Evolutionary conservation across 92 coral and sea anemone genomes (phyloP).

Genomic region (Siderastrea siderea): DNA sequence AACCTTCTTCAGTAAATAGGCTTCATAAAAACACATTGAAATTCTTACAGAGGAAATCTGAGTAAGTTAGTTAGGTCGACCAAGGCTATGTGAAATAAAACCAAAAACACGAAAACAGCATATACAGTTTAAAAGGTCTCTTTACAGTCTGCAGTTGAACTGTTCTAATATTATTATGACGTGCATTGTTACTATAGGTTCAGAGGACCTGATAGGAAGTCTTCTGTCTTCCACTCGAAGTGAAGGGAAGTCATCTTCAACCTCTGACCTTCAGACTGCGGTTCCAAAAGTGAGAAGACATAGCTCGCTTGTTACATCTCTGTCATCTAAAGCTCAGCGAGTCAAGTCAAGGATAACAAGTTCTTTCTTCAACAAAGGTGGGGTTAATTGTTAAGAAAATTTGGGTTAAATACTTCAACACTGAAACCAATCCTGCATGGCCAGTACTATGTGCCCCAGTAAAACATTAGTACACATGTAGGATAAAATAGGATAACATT

Average conservation of each 20-base stretch:
- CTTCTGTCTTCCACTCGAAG: conserved; percentile 46
- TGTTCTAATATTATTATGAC: not conserved
- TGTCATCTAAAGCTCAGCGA: conserved; percentile 83
- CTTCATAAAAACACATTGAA: no score
- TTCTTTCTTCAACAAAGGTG: conserved; percentile 89
- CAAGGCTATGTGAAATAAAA: no score
- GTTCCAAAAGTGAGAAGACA: conserved; percentile 80
- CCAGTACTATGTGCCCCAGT: not conserved
- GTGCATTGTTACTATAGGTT: not conserved
- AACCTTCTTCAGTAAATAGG: no score
- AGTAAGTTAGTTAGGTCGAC: no score
- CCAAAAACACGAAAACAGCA: no score
- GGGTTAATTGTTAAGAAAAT: not conserved
- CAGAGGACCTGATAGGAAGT: conserved; percentile 7
- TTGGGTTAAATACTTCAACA: no score
- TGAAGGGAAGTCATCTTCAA: conserved; percentile 57
- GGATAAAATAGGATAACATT: no score
- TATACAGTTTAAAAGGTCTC: no score
- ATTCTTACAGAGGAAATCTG: no score
- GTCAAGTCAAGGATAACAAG: conserved; percentile 85
- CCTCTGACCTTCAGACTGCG: conserved; percentile 66
- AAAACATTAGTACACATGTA: no score
- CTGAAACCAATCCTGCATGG: no score
- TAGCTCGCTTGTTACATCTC: conserved; percentile 77
- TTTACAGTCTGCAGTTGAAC: no score